Conservation (phyloP, 2,888 invertebrate genomes). For the Pheosia tremula region DNA sequence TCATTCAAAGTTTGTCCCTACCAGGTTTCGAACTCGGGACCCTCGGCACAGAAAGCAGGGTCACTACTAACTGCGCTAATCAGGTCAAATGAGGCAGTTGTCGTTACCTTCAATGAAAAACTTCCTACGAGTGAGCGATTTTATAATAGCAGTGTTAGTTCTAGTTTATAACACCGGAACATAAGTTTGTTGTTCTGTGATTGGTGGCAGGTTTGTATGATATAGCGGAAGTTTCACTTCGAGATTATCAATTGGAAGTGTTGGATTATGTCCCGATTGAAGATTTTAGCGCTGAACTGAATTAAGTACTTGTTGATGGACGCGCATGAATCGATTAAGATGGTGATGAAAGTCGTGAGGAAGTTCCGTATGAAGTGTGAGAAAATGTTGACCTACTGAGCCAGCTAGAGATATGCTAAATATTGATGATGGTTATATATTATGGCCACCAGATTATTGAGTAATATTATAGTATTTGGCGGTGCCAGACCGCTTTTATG, state of each 20-base stretch:
- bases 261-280: constrained; percentile 19
- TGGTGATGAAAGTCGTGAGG: constrained; percentile 9
- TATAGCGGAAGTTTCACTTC: constrained; percentile 29
- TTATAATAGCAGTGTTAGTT: neutral
- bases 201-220: neutral
- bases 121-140: neutral
- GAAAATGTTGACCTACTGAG: neutral
- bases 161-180: neutral
- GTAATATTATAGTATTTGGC: no score
- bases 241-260: constrained; percentile 20
- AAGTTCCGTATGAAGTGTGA: constrained; percentile 8
- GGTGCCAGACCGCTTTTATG: no score
- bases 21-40: no score
- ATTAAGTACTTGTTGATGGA: constrained; percentile 9
- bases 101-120: neutral
- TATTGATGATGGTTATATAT: no score
- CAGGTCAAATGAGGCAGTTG: no score
- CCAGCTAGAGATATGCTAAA: neutral
- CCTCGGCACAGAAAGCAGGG: no score
- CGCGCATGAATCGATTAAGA: constrained; percentile 2
- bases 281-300: constrained; percentile 30
- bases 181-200: constrained; percentile 3
- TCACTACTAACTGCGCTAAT: no score
- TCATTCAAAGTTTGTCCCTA: no score
- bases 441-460: no score